These are phyloP conservation scores for Lagopus muta DNA, from an alignment of 2,113 vertebrate species.

Conservation along the genomic window DNA sequence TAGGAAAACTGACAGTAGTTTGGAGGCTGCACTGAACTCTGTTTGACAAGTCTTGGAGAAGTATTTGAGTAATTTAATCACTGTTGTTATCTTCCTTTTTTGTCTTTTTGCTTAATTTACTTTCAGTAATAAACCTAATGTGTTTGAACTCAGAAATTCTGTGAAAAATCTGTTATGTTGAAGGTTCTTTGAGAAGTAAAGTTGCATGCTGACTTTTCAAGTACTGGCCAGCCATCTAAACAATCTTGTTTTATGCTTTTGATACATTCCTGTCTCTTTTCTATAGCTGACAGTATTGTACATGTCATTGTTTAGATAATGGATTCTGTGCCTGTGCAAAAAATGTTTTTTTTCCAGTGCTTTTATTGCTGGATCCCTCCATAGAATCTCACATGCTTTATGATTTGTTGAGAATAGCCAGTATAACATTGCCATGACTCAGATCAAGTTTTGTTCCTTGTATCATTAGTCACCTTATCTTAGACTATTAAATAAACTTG, in stretches of 20 bases:
- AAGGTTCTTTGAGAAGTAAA: not conserved
- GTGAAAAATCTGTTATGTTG: not conserved
- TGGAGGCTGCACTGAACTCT: not conserved
- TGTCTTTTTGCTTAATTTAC: not conserved
- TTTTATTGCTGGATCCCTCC: not conserved
- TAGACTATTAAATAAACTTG: not conserved
- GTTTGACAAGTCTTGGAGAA: not conserved
- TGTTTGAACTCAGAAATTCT: slow-evolving; percentile 12
- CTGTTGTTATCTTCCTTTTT: not conserved
- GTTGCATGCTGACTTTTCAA: slow-evolving; percentile 30
- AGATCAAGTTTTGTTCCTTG: not conserved
- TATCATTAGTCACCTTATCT: not conserved
- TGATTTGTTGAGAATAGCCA: not conserved
- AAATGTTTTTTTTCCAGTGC: not conserved
- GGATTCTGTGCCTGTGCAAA: not conserved
- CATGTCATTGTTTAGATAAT: not conserved
- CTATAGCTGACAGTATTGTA: not conserved
- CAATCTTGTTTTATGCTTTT: not conserved
- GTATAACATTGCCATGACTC: not conserved
- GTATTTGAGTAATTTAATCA: not conserved
- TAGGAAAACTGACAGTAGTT: not conserved
- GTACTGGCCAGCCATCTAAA: not conserved
- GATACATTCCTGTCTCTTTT: not conserved
- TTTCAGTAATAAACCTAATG: not conserved
- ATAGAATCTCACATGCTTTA: not conserved